Base-by-base conservation (phyloP, 2,888 invertebrate species). In the Holacanthella duospinosa region DNA sequence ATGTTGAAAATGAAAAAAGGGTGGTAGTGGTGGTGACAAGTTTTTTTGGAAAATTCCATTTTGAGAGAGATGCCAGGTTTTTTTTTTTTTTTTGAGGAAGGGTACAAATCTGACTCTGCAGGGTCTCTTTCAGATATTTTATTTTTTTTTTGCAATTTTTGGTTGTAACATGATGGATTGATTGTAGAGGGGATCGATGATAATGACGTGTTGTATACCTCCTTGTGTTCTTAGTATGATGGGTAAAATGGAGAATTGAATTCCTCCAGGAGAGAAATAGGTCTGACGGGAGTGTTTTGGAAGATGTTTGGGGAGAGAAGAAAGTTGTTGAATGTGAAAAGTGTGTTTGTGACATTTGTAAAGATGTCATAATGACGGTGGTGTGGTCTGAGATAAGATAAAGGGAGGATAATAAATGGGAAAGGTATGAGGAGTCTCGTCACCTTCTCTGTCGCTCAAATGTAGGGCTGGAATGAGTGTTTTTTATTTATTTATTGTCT, bases 351-450 rank as follows among this genome's bases (percentile, higher is more conserved):
- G 65, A 66, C 65, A 66, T 61, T 63, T 66, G 53, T 63, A 66
- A 66, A 63, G 65, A 66, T 61, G 63, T 63, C 63, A 59, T 63
- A 65, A 65, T 65, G 65, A 65, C 62, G 63, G n/a, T 44, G 59
- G 29, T 44, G 36, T 6, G 36, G 36, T 16, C 36, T 36, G 9
- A 9, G 36, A 16, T 36, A 16, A 36, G 9, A 36, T 9, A 16
- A 16, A 36, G n/a, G 36, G 36, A 9, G 36, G 36, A 9, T 36
- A 36, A 36, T 16, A 9, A 9, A 36, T 9, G 36, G 36, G 36
- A 6, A 36, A 16, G 6, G 36, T 6, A 36, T 36, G 16, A 6
- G 36, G 16, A 6, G 9, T 9, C 36, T 36, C 36, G 16, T 6
- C 6, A 36, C 16, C 36, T 9, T 36, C 9, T 9, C 36, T 9